Evolutionary conservation across 2,888 invertebrate species (phyloP), one percentile per base, ranked within the genome.

Genomic region (Tenthredo amoena): DNA sequence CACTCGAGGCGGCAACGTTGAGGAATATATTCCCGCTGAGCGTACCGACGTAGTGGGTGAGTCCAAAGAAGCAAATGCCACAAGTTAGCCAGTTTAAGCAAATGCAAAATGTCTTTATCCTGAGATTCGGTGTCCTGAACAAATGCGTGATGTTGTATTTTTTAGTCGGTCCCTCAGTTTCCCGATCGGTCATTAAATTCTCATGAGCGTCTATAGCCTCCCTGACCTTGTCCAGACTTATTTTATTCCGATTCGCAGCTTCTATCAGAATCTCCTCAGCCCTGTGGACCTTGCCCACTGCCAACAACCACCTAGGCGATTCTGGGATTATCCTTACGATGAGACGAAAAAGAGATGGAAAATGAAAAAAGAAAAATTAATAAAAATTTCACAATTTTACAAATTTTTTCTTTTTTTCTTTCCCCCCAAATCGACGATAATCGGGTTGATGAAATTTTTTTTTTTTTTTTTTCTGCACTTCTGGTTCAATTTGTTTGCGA

Each of bases 11-110:
- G 90, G 95, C 93, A 92, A 94, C 92, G 91, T 95, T 94, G 90
- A 94, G 87, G 89, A 95, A 95, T 77, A 94, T 94, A 86, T 94
- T 92, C 34, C 95, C 95, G 31, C 94, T 94, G 82, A 95, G 89
- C 86, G 94, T 91, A 9, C 94, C 94, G 82, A 94, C 93, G 88
- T 95, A 95, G 89, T 95, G 94, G 4, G 94, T 93, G 74, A 96
- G 89, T 34, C 95, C 95, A 87, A 95, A 95, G 90, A 95, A 95
- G 86, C 95, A 94, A 89, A 94, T 93, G n/a, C 95, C 95, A 71
- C 95, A 94, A 0, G 95, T 94, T 37, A 95, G 94, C 95, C 95
- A 95, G 88, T 94, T 94, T 86, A 94, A 90, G 86, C 93, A 93
- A 71, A 94, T 90, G 86, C 92, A 93, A 40, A 94, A 88, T 6